Evolutionary conservation across 2,113 vertebrate species (phyloP).

Genomic region (Lepus americanus): DNA sequence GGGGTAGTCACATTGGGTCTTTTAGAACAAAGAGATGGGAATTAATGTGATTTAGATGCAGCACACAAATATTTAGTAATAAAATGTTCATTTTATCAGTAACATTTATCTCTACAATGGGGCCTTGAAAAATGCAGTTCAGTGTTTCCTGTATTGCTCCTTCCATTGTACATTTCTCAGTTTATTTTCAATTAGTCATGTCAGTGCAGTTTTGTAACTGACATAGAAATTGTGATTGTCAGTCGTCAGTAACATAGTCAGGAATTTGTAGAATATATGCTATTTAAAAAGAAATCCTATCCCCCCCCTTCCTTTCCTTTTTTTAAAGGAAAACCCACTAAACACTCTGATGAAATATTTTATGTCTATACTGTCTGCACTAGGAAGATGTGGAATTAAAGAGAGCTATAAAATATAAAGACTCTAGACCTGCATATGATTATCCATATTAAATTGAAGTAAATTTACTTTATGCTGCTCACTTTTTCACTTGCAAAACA

Average conservation of each 20-base stretch:
- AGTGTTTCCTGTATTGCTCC: constrained; percentile 13
- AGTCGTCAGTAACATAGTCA: constrained; percentile 63
- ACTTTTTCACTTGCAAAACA: constrained; percentile 75
- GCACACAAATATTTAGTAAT: constrained; percentile 73
- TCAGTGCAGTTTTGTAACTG: constrained; percentile 72
- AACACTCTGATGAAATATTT: constrained; percentile 81
- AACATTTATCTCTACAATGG: constrained; percentile 70
- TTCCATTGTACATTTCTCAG: constrained; percentile 42
- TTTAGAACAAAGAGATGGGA: constrained; percentile 37
- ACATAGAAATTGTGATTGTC: constrained; percentile 57
- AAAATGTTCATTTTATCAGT: constrained; percentile 69
- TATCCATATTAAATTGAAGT: constrained; percentile 82
- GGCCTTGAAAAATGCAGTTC: constrained; percentile 65
- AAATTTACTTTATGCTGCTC: constrained; percentile 80
- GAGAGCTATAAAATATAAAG: constrained; percentile 83
- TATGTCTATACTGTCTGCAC: constrained; percentile 67
- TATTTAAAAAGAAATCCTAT: constrained; percentile 37
- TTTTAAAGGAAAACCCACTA: constrained; percentile 41
- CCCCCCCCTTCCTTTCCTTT: background rate
- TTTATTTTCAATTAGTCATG: constrained; percentile 65
- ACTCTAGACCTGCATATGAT: constrained; percentile 79
- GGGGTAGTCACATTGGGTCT: constrained; percentile 56
- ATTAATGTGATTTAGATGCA: constrained; percentile 56
- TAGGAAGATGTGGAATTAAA: constrained; percentile 82
- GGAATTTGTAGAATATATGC: constrained; percentile 58